Evolutionary conservation across 2,797 vertebrate species (phyloP), one percentile per base, ranked within the genome.

Genomic region (Coendou prehensilis): DNA sequence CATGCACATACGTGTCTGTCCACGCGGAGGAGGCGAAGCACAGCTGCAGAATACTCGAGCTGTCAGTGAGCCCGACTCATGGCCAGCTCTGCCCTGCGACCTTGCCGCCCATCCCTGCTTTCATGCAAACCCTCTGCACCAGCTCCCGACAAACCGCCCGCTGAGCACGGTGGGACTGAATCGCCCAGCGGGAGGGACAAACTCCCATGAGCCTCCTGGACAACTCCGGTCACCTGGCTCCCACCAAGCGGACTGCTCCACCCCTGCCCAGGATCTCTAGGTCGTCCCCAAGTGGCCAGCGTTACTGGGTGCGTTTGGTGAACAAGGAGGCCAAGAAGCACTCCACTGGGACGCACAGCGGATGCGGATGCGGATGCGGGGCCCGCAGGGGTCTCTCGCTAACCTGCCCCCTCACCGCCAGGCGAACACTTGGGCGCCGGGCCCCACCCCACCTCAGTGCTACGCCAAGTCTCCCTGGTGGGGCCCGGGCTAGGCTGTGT

Each of bases 311-410:
- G 10, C 61, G 61, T 17, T 57, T 90, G 63, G 10, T 91, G 20
- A 69, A 20, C 56, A 89, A 89, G 87, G 79, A 93, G 82, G 79
- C 20, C 61, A 41, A 94, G n/a, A 52, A 30, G 63, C 10, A n/a
- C 18, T 84, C 30, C 75, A 83, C 37, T 69, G 28, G 73, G 14
- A 14, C 2, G 52, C 52, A 54, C 52, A 54, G 52, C 37, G 37
- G 37, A 41, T 41, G 37, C 37, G 37, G 37, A 41, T 41, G 37
- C 37, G 37, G 37, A 41, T 41, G 37, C 37, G 37, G 37, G 52
- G 52, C 52, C 52, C 52, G 14, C 10, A 14, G 11, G 52, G 11
- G 52, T 54, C 52, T 54, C 52, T 54, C 52, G 52, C 52, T 56
- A 54, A 54, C 52, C 52, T 54, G 61, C 47, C 18, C 18, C 73